These are phyloP conservation scores for Pampus argenteus DNA, from an alignment of 2,797 vertebrate genomes.

Conservation along the genomic window DNA sequence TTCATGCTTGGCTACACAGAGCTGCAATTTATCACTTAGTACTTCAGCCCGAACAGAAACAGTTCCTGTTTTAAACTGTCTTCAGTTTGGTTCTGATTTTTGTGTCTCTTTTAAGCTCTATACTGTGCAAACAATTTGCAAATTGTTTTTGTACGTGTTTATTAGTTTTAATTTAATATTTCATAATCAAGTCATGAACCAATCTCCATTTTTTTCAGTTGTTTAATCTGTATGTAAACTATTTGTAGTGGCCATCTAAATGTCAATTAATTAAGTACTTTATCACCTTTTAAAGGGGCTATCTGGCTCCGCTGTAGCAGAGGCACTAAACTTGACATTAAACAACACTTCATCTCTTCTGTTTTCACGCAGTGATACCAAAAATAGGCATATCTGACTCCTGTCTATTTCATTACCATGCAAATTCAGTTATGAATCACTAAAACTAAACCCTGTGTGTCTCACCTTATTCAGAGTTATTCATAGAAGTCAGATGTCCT, in stretches of 20 bases:
- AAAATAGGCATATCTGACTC: neutral
- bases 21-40: too few relatives aligned
- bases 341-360: neutral
- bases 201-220: neutral
- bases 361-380: neutral
- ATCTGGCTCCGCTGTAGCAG: neutral
- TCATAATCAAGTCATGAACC: neutral
- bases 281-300: neutral
- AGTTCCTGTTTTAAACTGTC: neutral
- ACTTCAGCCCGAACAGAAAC: neutral
- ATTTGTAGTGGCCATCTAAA: neutral
- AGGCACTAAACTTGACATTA: neutral
- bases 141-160: neutral
- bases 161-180: too few relatives aligned
- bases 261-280: neutral
- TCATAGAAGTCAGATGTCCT: slow-evolving; percentile 21
- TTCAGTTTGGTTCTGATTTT: neutral
- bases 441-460: neutral
- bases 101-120: too few relatives aligned
- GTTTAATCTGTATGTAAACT: neutral
- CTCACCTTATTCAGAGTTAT: slow-evolving; percentile 11
- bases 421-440: neutral
- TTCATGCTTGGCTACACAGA: too few relatives aligned
- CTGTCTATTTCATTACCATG: neutral
- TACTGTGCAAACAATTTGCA: too few relatives aligned